Evolutionary conservation across 2,797 vertebrate genomes (phyloP).

Genomic region (Pristis pectinata): DNA sequence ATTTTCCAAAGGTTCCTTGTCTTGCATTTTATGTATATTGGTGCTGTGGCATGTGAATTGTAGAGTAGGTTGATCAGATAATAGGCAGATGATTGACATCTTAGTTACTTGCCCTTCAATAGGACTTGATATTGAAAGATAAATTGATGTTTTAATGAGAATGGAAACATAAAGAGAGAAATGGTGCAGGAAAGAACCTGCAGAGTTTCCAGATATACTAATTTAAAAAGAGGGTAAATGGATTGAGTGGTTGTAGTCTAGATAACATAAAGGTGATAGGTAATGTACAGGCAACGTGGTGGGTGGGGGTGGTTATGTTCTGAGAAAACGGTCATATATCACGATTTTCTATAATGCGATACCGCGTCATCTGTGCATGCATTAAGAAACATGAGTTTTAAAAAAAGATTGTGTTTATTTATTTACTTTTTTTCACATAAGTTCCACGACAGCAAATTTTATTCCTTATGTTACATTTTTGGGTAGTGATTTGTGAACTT

Average conservation of each 20-base stretch:
- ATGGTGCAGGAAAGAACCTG: neutral
- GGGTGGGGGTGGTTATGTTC: no score
- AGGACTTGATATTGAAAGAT: neutral
- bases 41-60: neutral
- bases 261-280: no score
- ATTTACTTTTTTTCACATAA: no score
- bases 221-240: neutral
- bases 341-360: no score
- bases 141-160: neutral
- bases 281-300: no score
- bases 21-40: neutral
- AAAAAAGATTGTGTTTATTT: no score
- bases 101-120: neutral
- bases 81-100: neutral
- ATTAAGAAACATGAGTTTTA: no score
- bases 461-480: no score
- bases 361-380: no score
- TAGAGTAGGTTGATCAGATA: neutral
- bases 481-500: no score
- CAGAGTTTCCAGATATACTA: neutral
- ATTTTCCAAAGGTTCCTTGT: neutral
- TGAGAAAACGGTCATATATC: no score
- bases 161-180: neutral
- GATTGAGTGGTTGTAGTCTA: neutral
- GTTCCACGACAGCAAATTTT: no score